phyloP scores from a whole-genome alignment of 2,888 invertebrate species.

The Epinotia brunnichana region DNA sequence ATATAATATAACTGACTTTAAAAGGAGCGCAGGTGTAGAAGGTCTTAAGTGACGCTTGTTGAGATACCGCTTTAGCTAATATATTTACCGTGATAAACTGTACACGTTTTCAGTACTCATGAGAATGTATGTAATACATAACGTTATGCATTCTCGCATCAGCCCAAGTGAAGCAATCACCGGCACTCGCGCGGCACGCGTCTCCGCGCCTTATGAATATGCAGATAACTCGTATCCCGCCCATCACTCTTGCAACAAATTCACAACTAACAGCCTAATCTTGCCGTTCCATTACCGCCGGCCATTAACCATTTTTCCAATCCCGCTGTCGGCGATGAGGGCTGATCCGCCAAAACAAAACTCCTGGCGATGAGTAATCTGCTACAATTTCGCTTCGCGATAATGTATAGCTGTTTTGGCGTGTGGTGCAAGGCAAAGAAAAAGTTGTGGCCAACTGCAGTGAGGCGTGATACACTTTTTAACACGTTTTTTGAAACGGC shows the following conservation, averaged over 20 bases:
- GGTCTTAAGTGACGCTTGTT: no score
- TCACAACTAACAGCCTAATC: constrained; percentile 23
- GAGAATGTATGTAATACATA: background rate
- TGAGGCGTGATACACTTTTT: no score
- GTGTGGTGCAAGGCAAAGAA: constrained; percentile 1
- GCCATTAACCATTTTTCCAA: constrained; percentile 35
- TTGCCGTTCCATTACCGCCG: constrained; percentile 19
- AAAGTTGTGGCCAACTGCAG: no score
- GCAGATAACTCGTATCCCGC: constrained; percentile 12
- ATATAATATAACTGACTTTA: no score
- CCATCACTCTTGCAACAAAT: constrained; percentile 24
- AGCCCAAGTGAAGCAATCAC: background rate
- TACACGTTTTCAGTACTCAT: background rate
- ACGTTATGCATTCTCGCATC: constrained; percentile 1
- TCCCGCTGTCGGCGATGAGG: constrained; percentile 31
- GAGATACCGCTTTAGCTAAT: no score
- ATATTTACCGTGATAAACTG: background rate
- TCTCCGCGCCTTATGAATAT: constrained; percentile 11
- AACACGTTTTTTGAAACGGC: no score
- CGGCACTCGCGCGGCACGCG: background rate
- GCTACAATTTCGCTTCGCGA: constrained; percentile 26
- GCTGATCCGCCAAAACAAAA: constrained; percentile 21
- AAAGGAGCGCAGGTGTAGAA: no score
- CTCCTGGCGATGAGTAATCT: constrained; percentile 29
- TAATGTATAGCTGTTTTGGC: constrained; percentile 26